These are phyloP conservation scores for Noctilio leporinus DNA, from an alignment of 2,113 vertebrate species.

Conservation along the genomic window DNA sequence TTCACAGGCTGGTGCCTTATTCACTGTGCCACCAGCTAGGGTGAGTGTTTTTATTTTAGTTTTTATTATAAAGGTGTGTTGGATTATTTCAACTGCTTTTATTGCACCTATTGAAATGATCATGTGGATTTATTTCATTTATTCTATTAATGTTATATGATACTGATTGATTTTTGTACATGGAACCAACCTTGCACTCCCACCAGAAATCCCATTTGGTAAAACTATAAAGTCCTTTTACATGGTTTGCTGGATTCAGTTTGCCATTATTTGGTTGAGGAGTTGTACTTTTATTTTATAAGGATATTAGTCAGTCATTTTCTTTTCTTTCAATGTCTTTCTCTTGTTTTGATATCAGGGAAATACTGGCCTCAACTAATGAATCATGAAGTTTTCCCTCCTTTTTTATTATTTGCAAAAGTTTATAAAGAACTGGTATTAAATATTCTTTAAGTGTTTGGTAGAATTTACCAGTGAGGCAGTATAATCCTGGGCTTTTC, in stretches of 20 bases:
- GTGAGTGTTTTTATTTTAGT: no score
- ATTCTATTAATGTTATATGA: not conserved
- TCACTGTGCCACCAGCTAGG: no score
- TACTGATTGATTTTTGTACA: not conserved
- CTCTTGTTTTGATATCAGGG: not conserved
- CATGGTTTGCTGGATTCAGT: not conserved
- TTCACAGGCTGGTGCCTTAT: no score
- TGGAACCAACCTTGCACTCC: not conserved
- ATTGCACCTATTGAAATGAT: not conserved
- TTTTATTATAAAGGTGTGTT: not conserved
- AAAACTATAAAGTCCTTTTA: not conserved
- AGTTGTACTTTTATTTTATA: not conserved
- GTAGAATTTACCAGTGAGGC: not conserved
- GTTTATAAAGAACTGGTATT: not conserved
- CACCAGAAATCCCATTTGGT: not conserved
- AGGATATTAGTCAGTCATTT: not conserved
- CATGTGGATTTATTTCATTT: not conserved
- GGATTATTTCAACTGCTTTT: not conserved
- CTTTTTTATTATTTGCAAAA: not conserved
- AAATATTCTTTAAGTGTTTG: not conserved
- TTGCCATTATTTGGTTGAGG: not conserved
- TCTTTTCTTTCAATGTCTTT: not conserved
- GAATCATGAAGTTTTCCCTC: not conserved
- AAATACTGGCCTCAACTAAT: not conserved
- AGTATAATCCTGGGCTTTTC: not conserved